Conservation (phyloP, 2,888 invertebrate species). For the Ametastegia equiseti region DNA sequence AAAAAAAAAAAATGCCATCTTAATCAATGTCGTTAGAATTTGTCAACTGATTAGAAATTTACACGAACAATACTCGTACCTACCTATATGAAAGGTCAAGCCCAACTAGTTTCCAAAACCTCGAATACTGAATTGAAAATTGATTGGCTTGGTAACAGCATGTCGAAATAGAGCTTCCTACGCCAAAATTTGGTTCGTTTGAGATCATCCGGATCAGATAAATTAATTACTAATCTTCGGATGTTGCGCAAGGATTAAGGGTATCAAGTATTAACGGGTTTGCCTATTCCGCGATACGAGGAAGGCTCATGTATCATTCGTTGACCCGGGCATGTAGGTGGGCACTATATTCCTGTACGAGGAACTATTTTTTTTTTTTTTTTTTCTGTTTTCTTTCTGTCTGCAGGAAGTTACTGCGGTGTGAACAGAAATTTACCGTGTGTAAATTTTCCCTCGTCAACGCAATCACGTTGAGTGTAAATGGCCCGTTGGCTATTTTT, state of each 20-base stretch:
- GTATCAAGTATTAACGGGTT: background rate
- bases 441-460: conserved; percentile 36
- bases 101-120: too few relatives aligned
- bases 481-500: background rate
- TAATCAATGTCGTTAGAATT: too few relatives aligned
- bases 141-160: background rate
- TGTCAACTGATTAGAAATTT: too few relatives aligned
- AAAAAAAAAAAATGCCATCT: too few relatives aligned
- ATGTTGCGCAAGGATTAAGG: background rate
- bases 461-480: conserved; percentile 24
- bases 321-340: background rate
- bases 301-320: conserved; percentile 2
- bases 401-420: background rate
- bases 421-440: background rate
- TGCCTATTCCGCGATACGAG: background rate
- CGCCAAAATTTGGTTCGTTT: background rate
- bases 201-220: conserved; percentile 30
- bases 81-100: too few relatives aligned
- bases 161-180: background rate
- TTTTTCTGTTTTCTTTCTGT: background rate
- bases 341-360: background rate
- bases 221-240: conserved; percentile 16
- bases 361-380: too few relatives aligned
- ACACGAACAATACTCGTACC: too few relatives aligned
- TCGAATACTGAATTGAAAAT: background rate